Evolutionary conservation across 2,888 invertebrate species (phyloP).

Genomic region (Epirrita christyi): DNA sequence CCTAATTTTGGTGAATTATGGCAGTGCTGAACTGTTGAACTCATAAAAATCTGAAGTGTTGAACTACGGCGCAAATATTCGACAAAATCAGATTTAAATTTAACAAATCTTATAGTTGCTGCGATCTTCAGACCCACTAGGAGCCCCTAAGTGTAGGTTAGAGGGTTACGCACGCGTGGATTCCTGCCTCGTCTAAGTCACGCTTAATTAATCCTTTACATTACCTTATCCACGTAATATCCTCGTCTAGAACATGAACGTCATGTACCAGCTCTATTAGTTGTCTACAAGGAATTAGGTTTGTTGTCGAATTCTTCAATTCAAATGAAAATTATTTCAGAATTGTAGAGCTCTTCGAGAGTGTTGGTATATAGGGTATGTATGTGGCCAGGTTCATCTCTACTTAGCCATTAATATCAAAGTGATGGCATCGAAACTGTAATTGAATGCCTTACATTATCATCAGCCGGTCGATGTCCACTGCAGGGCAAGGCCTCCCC

Average conservation of each 20-base stretch:
- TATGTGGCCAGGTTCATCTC: too few relatives aligned
- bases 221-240: slow-evolving; percentile 36
- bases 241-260: background rate
- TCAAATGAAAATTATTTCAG: background rate
- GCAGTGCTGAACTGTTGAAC: background rate
- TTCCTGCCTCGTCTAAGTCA: slow-evolving; percentile 33
- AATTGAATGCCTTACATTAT: too few relatives aligned
- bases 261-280: background rate
- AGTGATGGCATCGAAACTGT: too few relatives aligned
- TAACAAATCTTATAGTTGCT: too few relatives aligned
- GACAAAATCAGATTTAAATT: too few relatives aligned
- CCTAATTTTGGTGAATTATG: background rate
- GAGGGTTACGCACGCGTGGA: slow-evolving; percentile 34
- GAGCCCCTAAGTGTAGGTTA: slow-evolving; percentile 35
- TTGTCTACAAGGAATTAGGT: background rate
- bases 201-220: slow-evolving; percentile 45
- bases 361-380: too few relatives aligned
- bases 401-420: too few relatives aligned
- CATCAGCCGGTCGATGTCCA: too few relatives aligned
- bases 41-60: too few relatives aligned
- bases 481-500: too few relatives aligned
- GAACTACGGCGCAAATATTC: background rate
- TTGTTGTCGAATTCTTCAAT: background rate
- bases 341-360: background rate
- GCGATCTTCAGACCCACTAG: slow-evolving; percentile 6